Conservation (phyloP, 2,888 invertebrate species). For the Calephelis perditalis region DNA sequence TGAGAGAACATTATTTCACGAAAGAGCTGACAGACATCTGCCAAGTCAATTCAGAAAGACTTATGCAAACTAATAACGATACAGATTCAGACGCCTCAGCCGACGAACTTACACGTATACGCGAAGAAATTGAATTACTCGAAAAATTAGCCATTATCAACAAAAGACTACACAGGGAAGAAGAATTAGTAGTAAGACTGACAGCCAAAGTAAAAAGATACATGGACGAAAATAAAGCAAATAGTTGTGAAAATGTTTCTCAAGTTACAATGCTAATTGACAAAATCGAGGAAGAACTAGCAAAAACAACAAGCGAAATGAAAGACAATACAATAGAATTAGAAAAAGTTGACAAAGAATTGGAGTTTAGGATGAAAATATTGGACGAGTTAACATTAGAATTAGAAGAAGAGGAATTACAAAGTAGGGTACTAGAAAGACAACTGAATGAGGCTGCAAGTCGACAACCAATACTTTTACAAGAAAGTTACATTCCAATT, state of each 20-base stretch:
- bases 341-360: constrained; percentile 67
- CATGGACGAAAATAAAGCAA: constrained; percentile 70
- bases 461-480: constrained; percentile 63
- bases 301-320: constrained; percentile 71
- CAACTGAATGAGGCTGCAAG: constrained; percentile 66
- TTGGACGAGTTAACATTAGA: constrained; percentile 75
- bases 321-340: constrained; percentile 71
- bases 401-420: constrained; percentile 68
- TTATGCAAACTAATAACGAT: constrained; percentile 61
- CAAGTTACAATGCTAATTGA: constrained; percentile 69
- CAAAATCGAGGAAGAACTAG: constrained; percentile 73
- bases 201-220: constrained; percentile 81
- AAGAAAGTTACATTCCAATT: constrained; percentile 68
- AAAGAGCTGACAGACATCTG: constrained; percentile 74
- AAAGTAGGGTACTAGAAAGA: constrained; percentile 68
- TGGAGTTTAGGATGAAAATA: constrained; percentile 72
- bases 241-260: constrained; percentile 66
- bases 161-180: constrained; percentile 84
- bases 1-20: constrained; percentile 76
- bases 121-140: constrained; percentile 83
- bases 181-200: constrained; percentile 83
- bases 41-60: constrained; percentile 70
- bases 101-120: constrained; percentile 76
- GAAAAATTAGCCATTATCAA: constrained; percentile 86
- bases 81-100: constrained; percentile 71